Conservation (phyloP, 2,888 invertebrate genomes). For the Automeris io region DNA sequence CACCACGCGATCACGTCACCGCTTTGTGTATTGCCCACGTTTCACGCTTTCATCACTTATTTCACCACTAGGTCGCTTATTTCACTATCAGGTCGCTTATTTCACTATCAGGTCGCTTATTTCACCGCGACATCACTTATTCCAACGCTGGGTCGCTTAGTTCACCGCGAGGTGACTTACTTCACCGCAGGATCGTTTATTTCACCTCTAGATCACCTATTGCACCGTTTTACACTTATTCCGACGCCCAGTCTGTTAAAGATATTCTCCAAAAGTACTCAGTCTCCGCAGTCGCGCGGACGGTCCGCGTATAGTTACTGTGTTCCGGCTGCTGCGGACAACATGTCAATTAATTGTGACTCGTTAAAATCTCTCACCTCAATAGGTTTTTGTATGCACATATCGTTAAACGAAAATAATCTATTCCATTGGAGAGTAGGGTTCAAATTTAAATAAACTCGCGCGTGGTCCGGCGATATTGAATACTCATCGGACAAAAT, state of each 20-base stretch:
- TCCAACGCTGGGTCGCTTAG: conserved; percentile 8
- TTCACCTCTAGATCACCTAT: too few relatives aligned
- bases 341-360: conserved; percentile 57
- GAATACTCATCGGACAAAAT: conserved; percentile 63
- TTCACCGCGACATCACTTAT: conserved; percentile 6
- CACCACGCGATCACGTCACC: neutral
- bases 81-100: too few relatives aligned
- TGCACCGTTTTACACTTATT: neutral
- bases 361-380: conserved; percentile 48
- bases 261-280: conserved; percentile 17
- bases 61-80: too few relatives aligned
- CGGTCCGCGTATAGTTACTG: conserved; percentile 28
- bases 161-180: too few relatives aligned
- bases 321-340: conserved; percentile 31
- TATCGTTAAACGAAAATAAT: conserved; percentile 10
- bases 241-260: neutral
- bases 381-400: conserved; percentile 8
- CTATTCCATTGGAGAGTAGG: conserved; percentile 14
- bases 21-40: neutral
- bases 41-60: too few relatives aligned
- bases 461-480: conserved; percentile 25
- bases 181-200: too few relatives aligned
- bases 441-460: conserved; percentile 15
- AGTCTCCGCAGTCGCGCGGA: conserved; percentile 16
- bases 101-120: too few relatives aligned